Conservation (phyloP, 2,888 invertebrate species). For the Hydroisotoma schaefferi region DNA sequence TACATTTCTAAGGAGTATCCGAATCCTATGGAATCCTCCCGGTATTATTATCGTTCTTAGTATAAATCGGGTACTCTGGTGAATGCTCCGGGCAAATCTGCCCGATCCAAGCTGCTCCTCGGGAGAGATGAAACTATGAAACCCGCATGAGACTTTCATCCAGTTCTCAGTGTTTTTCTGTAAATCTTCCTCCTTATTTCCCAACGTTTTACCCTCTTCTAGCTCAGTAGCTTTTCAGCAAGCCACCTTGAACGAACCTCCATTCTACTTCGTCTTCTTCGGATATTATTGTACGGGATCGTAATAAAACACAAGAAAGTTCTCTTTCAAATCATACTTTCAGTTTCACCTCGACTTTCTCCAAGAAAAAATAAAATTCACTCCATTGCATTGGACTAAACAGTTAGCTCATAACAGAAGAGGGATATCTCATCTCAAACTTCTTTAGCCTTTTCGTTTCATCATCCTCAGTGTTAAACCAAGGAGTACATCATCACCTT, state of each 20-base stretch:
- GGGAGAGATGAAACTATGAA: slow-evolving; percentile 1
- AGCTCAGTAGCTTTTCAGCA: background rate
- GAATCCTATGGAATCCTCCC: too few species aligned
- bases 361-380: background rate
- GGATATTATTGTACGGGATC: background rate
- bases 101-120: background rate
- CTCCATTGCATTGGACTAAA: slow-evolving; percentile 4
- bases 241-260: background rate
- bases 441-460: too few species aligned
- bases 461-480: too few species aligned
- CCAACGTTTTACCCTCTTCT: background rate
- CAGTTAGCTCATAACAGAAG: too few species aligned
- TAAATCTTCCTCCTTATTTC: slow-evolving; percentile 4
- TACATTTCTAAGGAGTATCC: too few species aligned
- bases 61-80: too few species aligned
- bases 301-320: too few species aligned
- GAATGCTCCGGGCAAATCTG: too few species aligned
- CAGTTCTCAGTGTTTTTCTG: slow-evolving; percentile 30
- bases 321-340: too few species aligned
- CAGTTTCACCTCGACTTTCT: background rate
- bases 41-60: too few species aligned
- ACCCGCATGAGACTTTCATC: slow-evolving; percentile 31
- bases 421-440: too few species aligned
- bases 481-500: too few species aligned
- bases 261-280: background rate